Evolutionary conservation across 2,113 vertebrate species (phyloP), one percentile per base, ranked within the genome.

Genomic region (Protomyctophum bolini): DNA sequence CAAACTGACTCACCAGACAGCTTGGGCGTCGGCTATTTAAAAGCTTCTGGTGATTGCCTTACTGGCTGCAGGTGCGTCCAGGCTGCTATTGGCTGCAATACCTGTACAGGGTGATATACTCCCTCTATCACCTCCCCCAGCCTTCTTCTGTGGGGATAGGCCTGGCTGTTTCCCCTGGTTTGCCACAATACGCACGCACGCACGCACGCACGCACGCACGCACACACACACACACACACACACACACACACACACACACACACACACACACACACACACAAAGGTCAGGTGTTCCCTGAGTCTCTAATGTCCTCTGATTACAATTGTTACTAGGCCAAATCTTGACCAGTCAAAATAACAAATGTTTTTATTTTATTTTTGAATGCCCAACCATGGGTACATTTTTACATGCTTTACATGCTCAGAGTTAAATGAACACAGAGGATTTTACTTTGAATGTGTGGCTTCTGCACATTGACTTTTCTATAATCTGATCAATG

Each of bases 201-300:
- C 50, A 51, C 33, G 33, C 33, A 41, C 33, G 5, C 33, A 41
- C 5, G 2, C 33, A 41, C 33, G 4, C 33, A 3, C 33, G 4
- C 33, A 41, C 33, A 41, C 33, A 41, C 33, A 76, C 82, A 83
- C 79, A 76, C 54, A 60, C 11, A 2, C 45, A 50, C 68, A 57
- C 63, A 64, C 70, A 58, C 52, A 50, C 60, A 41, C 28, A 66
- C 51, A 11, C 51, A 56, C 12, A 46, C 29, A 14, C 51, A 15
- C 51, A 15, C 29, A 56, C 62, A 51, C 48, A 51, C 48, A 50
- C 15, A 11, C 63, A 29, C 63, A 64, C 63, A 65, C 28, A 89
- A 90, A 90, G 89, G 89, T 91, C 86, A 88, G 81, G 51, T 64
- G 68, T 81, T 79, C 82, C 79, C 71, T 5, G 41, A 78, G 86